Conservation (phyloP, 2,797 vertebrate genomes). For the Poeciliopsis presidionis region DNA sequence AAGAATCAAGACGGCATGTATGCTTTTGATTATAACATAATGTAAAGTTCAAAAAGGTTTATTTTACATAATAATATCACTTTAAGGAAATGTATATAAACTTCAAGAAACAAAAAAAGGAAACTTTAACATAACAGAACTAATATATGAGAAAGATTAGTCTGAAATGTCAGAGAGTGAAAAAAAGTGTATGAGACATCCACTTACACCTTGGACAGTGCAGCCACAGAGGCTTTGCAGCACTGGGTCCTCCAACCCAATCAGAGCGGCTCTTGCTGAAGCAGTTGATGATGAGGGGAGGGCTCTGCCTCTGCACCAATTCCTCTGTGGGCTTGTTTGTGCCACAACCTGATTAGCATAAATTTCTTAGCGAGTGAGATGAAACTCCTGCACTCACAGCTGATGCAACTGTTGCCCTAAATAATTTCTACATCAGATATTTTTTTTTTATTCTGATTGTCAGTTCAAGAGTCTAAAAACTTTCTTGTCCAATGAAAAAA, state of each 20-base stretch:
- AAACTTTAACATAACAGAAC: background rate
- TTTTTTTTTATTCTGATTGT: background rate
- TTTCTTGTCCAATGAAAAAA: constrained; percentile 6
- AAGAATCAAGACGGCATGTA: too few species aligned
- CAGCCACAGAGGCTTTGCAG: constrained; percentile 44
- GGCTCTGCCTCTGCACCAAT: constrained; percentile 40
- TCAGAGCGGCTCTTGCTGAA: constrained; percentile 31
- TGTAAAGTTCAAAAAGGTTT: too few species aligned
- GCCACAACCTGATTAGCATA: constrained; percentile 49
- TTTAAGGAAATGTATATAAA: too few species aligned
- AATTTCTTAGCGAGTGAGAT: constrained; percentile 35
- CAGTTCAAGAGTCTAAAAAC: background rate
- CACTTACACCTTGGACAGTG: constrained; percentile 17
- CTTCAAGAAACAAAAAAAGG: too few species aligned
- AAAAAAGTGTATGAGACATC: background rate
- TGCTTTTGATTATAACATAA: too few species aligned
- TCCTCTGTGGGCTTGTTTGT: constrained; percentile 51
- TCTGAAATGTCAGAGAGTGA: background rate
- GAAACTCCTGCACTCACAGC: constrained; percentile 11
- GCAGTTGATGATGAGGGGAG: constrained; percentile 28
- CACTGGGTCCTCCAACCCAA: constrained; percentile 27
- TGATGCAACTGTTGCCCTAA: constrained; percentile 10
- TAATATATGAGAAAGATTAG: background rate
- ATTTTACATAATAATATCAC: too few species aligned
- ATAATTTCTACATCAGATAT: background rate